phyloP scores from a whole-genome alignment of 2,113 vertebrate species.

The Toxostoma redivivum region DNA sequence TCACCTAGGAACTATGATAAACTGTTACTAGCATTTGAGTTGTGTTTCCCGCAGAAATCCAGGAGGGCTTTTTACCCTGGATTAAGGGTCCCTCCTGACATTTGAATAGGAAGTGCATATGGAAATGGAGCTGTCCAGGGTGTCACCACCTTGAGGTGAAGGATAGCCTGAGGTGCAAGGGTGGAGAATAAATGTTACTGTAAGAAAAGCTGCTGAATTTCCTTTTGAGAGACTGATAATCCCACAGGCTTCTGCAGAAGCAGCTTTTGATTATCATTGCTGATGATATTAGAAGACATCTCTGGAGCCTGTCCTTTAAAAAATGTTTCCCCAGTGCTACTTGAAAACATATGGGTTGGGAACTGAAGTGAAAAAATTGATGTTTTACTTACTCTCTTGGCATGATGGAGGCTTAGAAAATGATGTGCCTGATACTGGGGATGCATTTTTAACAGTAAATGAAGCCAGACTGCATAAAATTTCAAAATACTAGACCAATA shows the following conservation, averaged over 20 bases:
- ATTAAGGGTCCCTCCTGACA: neutral
- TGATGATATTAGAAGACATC: constrained; percentile 61
- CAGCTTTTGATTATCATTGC: constrained; percentile 61
- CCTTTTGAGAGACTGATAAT: constrained; percentile 50
- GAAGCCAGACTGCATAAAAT: constrained; percentile 28
- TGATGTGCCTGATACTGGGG: neutral
- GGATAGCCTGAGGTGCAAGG: neutral
- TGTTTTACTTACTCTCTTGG: constrained; percentile 48
- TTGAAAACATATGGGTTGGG: constrained; percentile 64
- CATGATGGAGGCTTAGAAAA: constrained; percentile 35
- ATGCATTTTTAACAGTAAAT: constrained; percentile 49
- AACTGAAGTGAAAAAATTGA: constrained; percentile 61
- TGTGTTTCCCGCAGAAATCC: neutral
- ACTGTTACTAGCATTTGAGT: neutral
- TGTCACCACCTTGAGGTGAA: neutral
- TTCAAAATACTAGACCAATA: constrained; percentile 8
- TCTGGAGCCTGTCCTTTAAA: constrained; percentile 62
- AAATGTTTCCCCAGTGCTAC: constrained; percentile 54
- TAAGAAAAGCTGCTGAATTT: constrained; percentile 44
- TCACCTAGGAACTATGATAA: neutral
- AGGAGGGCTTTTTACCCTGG: neutral
- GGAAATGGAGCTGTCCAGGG: neutral
- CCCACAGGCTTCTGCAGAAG: constrained; percentile 36
- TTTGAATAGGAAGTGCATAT: neutral
- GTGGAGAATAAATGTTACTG: constrained; percentile 14